Percentiles rank a stretch among this genome's conserved stretches.
These are phyloP conservation scores for Crotalus tigris DNA, from an alignment of 2,113 vertebrate genomes.

Conservation along the genomic window DNA sequence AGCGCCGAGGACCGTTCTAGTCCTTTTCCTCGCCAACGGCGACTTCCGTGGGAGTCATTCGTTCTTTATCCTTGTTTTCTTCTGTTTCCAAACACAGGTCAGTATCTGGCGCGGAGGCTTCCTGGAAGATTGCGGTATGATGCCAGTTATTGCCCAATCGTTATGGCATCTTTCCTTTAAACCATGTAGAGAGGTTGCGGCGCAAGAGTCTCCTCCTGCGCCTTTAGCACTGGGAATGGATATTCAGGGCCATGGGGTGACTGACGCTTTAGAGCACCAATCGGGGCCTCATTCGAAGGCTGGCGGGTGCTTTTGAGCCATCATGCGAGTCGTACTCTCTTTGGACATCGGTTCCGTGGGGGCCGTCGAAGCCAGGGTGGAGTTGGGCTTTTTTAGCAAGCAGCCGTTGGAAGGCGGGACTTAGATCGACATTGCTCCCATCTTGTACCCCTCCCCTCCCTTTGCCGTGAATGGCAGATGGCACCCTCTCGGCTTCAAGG, in stretches of 20 bases:
- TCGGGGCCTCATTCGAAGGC: background rate
- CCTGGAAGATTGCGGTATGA: background rate
- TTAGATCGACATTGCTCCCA: background rate
- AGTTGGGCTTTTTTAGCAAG: background rate
- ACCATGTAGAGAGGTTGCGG: no score
- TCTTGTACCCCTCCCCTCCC: background rate
- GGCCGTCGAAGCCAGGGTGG: background rate
- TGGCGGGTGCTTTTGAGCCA: conserved; percentile 39
- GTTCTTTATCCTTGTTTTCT: background rate
- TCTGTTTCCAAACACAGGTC: background rate
- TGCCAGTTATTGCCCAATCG: background rate
- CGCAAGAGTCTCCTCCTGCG: background rate
- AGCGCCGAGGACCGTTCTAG: background rate
- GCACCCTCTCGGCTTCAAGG: background rate
- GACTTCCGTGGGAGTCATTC: background rate
- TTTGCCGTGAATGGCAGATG: background rate
- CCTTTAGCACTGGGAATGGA: background rate
- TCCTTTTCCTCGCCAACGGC: background rate
- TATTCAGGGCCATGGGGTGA: background rate
- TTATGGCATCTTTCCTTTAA: background rate
- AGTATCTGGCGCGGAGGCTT: background rate
- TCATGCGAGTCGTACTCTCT: background rate
- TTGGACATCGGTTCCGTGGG: background rate
- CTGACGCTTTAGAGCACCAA: background rate
- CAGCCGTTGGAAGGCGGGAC: background rate